Conservation (phyloP, 64 coral and sea anemone species). For the Montipora capricornis region DNA sequence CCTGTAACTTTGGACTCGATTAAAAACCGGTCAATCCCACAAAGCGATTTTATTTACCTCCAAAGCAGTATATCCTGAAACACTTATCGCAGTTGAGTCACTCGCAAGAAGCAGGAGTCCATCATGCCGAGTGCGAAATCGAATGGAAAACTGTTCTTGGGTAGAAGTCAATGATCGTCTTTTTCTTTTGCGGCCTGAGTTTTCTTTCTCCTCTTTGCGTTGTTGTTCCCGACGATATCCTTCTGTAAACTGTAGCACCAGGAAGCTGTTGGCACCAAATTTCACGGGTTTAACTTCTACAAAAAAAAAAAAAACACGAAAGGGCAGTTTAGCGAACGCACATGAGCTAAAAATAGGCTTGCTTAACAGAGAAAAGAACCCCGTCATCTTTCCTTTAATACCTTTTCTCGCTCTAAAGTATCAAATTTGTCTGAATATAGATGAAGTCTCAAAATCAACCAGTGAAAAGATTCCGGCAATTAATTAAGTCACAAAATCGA, state of each 20-base stretch:
- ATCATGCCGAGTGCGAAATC: conserved; percentile 76
- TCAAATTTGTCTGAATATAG: no score
- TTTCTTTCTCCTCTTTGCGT: conserved; percentile 46
- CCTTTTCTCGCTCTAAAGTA: no score
- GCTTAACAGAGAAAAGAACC: no score
- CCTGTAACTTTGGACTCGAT: background rate
- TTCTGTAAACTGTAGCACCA: conserved; percentile 80
- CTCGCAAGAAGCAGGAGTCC: conserved; percentile 63
- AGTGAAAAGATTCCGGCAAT: no score
- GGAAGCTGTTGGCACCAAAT: conserved; percentile 78
- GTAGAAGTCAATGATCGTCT: conserved; percentile 42
- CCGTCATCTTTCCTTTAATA: no score
- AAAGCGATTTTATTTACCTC: conserved; percentile 43
- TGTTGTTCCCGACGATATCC: conserved; percentile 74
- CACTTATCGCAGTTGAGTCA: background rate
- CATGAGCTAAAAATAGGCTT: no score
- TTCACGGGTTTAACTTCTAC: conserved; percentile 73
- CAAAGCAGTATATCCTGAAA: conserved; percentile 61
- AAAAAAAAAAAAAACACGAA: background rate
- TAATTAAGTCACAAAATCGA: no score
- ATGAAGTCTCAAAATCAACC: no score
- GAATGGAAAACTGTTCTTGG: conserved; percentile 66
- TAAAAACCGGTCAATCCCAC: no score
- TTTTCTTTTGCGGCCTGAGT: conserved; percentile 35
- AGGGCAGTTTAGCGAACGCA: background rate